phyloP scores from a whole-genome alignment of 2,888 invertebrate genomes.

The Brachyptera risi region DNA sequence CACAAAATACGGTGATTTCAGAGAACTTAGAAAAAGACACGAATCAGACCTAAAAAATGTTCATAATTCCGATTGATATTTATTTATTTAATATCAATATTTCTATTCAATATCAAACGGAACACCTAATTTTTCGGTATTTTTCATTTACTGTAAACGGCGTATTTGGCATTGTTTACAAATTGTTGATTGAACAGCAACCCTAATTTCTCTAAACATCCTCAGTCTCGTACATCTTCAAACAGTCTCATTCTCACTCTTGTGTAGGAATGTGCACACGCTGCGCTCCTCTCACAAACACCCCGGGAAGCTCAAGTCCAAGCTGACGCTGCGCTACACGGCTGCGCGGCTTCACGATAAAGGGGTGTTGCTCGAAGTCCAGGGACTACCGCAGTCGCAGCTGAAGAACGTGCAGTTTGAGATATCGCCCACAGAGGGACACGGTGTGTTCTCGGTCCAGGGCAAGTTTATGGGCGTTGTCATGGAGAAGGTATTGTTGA shows the following conservation, averaged over 20 bases:
- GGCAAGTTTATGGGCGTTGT: constrained; percentile 74
- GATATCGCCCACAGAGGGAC: constrained; percentile 61
- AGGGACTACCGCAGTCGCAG: constrained; percentile 61
- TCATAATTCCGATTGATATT: too few relatives aligned
- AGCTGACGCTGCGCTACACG: constrained; percentile 60
- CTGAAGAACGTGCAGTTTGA: constrained; percentile 74
- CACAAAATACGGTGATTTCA: too few relatives aligned
- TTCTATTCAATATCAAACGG: too few relatives aligned
- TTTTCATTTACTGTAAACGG: too few relatives aligned
- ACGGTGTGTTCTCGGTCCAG: constrained; percentile 64
- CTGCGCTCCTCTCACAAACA: constrained; percentile 41
- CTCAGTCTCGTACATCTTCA: too few relatives aligned
- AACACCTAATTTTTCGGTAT: too few relatives aligned
- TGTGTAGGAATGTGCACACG: constrained; percentile 57
- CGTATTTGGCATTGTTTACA: not conserved
- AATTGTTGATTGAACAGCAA: constrained; percentile 34
- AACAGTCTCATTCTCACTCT: too few relatives aligned
- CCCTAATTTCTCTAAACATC: too few relatives aligned
- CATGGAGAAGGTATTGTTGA: constrained; percentile 59
- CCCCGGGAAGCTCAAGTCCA: constrained; percentile 52
- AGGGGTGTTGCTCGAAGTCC: constrained; percentile 66
- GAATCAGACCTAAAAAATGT: too few relatives aligned
- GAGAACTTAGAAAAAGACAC: too few relatives aligned
- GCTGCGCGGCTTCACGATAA: constrained; percentile 66
- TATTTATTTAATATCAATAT: too few relatives aligned